Percentiles rank a stretch among this genome's conserved stretches.
These are phyloP conservation scores for Ophion slaviceki DNA, from an alignment of 2,888 invertebrate genomes.

Conservation along the genomic window DNA sequence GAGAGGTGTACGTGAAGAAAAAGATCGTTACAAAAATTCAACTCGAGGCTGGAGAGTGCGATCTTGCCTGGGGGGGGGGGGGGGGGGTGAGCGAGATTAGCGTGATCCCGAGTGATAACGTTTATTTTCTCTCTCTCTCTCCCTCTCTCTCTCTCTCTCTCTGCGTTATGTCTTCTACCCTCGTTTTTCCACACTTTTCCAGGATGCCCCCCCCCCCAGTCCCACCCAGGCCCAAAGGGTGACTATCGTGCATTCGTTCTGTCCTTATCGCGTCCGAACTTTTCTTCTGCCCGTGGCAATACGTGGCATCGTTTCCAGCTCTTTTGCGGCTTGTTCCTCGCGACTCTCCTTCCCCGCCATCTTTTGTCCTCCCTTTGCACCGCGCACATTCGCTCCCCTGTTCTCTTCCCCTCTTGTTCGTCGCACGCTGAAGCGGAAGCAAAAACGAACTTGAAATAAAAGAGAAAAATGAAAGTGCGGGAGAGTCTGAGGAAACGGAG, in stretches of 20 bases:
- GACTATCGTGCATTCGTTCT: constrained; percentile 41
- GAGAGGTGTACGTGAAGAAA: constrained; percentile 52
- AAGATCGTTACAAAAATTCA: constrained; percentile 81
- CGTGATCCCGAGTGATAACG: constrained; percentile 82
- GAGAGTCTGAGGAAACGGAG: constrained; percentile 29
- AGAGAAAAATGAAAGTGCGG: constrained; percentile 7
- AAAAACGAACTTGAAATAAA: constrained; percentile 12
- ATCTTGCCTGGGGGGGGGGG: constrained; percentile 63
- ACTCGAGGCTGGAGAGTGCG: constrained; percentile 70
- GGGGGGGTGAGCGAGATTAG: constrained; percentile 80
- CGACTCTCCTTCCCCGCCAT: constrained; percentile 58
- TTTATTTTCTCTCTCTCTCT: constrained; percentile 70
- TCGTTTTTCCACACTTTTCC: background rate
- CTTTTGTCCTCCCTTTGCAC: constrained; percentile 34
- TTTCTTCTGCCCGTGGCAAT: constrained; percentile 44
- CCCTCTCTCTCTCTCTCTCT: constrained; percentile 48
- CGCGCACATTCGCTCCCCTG: constrained; percentile 34
- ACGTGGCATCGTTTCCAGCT: constrained; percentile 47
- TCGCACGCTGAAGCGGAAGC: constrained; percentile 35
- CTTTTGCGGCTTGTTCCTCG: constrained; percentile 61
- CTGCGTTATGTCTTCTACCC: constrained; percentile 11
- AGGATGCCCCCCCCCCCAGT: background rate
- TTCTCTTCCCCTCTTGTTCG: constrained; percentile 22
- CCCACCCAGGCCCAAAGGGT: background rate
- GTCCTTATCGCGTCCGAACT: constrained; percentile 51